A percentile compares a stretch with the other conserved stretches of the same genome.
Conservation (phyloP, 2,797 vertebrate species). For the Lutra lutra region DNA sequence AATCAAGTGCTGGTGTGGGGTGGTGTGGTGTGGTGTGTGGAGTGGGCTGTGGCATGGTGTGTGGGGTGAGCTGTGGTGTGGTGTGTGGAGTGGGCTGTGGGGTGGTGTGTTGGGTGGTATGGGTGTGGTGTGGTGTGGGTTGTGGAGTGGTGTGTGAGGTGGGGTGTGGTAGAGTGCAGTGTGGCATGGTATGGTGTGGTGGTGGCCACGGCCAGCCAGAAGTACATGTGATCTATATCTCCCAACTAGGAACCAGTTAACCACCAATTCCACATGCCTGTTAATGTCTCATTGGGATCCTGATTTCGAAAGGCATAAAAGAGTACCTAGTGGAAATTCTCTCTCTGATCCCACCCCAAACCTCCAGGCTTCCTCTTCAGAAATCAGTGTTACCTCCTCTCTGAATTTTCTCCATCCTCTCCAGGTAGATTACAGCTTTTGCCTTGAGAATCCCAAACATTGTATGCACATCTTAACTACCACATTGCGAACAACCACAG, state of each 20-base stretch:
- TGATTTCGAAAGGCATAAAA: not conserved
- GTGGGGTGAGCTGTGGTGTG: too few species aligned
- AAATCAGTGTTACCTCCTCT: not conserved
- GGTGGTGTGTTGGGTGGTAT: too few species aligned
- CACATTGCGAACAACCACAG: not conserved
- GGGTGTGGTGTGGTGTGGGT: too few species aligned
- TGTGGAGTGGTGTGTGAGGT: too few species aligned
- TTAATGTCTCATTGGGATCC: not conserved
- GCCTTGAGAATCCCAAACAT: rapidly evolving
- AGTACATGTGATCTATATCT: rapidly evolving
- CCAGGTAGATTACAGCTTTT: not conserved
- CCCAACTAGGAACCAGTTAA: not conserved
- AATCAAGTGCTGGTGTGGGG: not conserved
- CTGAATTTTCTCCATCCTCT: not conserved
- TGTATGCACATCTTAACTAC: not conserved
- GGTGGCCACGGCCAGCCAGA: not conserved
- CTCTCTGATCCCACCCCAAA: rapidly evolving
- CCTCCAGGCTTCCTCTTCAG: not conserved
- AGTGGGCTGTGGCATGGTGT: too few species aligned
- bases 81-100: too few species aligned
- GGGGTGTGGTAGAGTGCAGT: too few species aligned
- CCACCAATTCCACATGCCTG: not conserved
- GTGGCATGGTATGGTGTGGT: not conserved
- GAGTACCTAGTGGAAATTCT: not conserved
- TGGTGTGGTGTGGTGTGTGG: too few species aligned